Evolutionary conservation across 2,888 invertebrate genomes (phyloP), one percentile per base, ranked within the genome.

Genomic region (Eupithecia tripunctaria): DNA sequence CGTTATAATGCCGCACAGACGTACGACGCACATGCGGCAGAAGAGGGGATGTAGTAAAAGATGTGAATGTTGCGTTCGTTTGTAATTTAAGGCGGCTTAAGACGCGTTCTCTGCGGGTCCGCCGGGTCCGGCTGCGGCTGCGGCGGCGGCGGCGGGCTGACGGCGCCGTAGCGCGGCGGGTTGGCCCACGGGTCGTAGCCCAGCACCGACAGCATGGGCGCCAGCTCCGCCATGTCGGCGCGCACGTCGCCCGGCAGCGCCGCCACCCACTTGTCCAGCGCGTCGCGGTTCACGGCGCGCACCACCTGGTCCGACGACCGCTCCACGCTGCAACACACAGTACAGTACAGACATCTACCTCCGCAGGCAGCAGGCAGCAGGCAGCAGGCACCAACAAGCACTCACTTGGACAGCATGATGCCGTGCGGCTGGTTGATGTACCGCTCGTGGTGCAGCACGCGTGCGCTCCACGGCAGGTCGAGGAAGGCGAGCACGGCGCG

Each of bases 251-350:
- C 96, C 84, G 98, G 98, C 87, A 98, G 96, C 88, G 97, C 96
- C 73, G 97, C 98, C 80, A 98, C 98, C 98, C 98, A 98, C 94
- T 98, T 98, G 84, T 96, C 96, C 78, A 99, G 95, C 66, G 99
- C 99, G 92, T 99, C 99, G 86, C 98, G 95, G 95, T 99, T 99
- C 76, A 99, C 97, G 18, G 99, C 99, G 86, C 99, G 99, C 90
- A 99, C 98, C 84, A 99, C 99, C 95, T 99, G 99, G 95, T 99
- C 99, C 78, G 99, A 99, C 66, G 99, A 99, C 76, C 99, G 96
- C 94, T 99, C 99, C 89, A 98, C 98, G 93, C 99, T 99, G 95
- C 71, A 91, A 92, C 76, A 25, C 25, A 4, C 25, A 0, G 0
- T 4, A 12, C 56, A 14, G 7, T 21, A 12, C n/a, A n/a, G n/a